Evolutionary conservation across 1,140 invertebrate species (phyloP).

Genomic region (Brachionus sp.): DNA sequence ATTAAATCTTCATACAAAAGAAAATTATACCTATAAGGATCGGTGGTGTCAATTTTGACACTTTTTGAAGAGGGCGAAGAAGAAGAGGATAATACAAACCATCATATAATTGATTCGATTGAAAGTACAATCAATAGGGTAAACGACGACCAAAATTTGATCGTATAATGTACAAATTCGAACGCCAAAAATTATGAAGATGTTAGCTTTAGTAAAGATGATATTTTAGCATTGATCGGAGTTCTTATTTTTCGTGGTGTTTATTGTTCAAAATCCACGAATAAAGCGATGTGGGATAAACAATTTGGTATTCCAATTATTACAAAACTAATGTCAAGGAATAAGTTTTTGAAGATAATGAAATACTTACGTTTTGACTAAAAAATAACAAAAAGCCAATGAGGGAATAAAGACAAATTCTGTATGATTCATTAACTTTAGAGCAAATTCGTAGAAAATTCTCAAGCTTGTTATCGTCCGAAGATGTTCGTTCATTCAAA

Average conservation of each 20-base stretch:
- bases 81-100: too few species aligned
- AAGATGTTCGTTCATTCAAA: background rate
- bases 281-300: conserved; percentile 3
- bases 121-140: too few species aligned
- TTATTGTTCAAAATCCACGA: background rate
- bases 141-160: too few species aligned
- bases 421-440: background rate
- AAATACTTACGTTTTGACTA: background rate
- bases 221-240: background rate
- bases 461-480: background rate
- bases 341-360: background rate
- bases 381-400: background rate
- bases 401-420: background rate
- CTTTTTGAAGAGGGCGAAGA: too few species aligned
- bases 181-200: too few species aligned
- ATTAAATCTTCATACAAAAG: too few species aligned
- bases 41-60: too few species aligned
- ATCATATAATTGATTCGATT: too few species aligned
- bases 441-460: background rate
- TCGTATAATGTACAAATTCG: too few species aligned
- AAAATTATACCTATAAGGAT: too few species aligned
- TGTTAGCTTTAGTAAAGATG: too few species aligned
- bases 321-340: background rate
- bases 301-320: conserved; percentile 17
- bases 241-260: background rate